phyloP scores from a whole-genome alignment of 2,888 invertebrate genomes.

The Clusia tigrina region DNA sequence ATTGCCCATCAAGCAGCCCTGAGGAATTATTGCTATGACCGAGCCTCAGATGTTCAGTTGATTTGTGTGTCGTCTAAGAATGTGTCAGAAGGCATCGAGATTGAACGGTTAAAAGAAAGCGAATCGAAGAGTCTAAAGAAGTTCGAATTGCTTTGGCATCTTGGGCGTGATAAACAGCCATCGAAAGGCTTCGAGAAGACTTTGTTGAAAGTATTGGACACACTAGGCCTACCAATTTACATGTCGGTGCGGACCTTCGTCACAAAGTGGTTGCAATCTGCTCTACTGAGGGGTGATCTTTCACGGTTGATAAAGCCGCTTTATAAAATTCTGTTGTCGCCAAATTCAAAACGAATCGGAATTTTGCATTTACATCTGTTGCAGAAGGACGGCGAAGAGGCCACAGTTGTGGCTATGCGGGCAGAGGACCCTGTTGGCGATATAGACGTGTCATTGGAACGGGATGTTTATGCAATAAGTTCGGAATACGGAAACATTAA shows the following conservation, averaged over 20 bases:
- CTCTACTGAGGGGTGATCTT: constrained; percentile 78
- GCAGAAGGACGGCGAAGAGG: constrained; percentile 64
- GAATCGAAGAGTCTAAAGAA: constrained; percentile 63
- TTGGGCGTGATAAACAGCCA: constrained; percentile 74
- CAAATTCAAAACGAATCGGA: constrained; percentile 82
- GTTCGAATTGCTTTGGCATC: constrained; percentile 73
- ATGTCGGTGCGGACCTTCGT: constrained; percentile 67
- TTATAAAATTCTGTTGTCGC: constrained; percentile 76
- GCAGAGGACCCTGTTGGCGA: constrained; percentile 47
- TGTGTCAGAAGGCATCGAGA: constrained; percentile 40
- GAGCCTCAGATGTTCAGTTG: constrained; percentile 58
- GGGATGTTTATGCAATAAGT: constrained; percentile 82
- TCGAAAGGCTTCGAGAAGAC: constrained; percentile 68
- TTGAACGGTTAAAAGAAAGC: constrained; percentile 57
- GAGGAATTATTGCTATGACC: constrained; percentile 55
- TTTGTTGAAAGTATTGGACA: constrained; percentile 71
- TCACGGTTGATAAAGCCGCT: constrained; percentile 81
- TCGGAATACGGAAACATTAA: constrained; percentile 81
- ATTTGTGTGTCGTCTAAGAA: constrained; percentile 55
- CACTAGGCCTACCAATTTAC: constrained; percentile 58
- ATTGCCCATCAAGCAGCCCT: constrained; percentile 38
- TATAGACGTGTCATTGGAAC: constrained; percentile 54
- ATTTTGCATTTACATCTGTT: constrained; percentile 76
- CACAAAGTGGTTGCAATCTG: constrained; percentile 79
- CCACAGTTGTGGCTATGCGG: constrained; percentile 39